Evolutionary conservation across 2,888 invertebrate species (phyloP), one percentile per base, ranked within the genome.

Genomic region (Platycheirus rosarum): DNA sequence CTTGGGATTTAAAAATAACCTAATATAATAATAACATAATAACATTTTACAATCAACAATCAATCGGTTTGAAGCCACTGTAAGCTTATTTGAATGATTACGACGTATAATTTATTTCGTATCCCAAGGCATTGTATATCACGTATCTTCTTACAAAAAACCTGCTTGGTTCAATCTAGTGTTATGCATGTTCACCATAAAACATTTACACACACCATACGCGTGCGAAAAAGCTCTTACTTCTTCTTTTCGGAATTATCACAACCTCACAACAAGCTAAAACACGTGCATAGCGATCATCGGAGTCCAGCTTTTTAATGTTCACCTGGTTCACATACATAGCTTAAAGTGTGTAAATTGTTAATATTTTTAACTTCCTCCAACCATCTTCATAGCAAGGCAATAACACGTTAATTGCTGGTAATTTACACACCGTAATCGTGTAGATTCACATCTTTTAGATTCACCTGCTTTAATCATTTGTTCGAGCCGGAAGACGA

Each of bases 241-340:
- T 32, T 49, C n/a, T n/a, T n/a, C n/a, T n/a, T n/a, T n/a, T n/a
- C n/a, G n/a, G n/a, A n/a, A n/a, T 8, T 16, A 40, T 60, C 49
- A 9, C 48, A 16, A 60, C 26, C n/a, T n/a, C n/a, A n/a, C n/a
- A 16, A 11, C 2, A 65, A 48, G n/a, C n/a, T n/a, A n/a, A n/a
- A n/a, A 49, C 32, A 69, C 49, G 2, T 44, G 49, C 63, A 69
- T 63, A 53, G 37, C 62, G 74, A 78, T 78, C 78, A 37, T 8
- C 46, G 2, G 16, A 20, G 71, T 55, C 70, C 57, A 51, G n/a
- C 16, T 8, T 9, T 9, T 55, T 23, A 40, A 32, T 60, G 18
- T 42, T 63, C 26, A 68, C 23, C 40, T 68, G 37, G 9, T 53
- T 11, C 8, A 16, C 51, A 40, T 60, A 6, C 23, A n/a, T 26